phyloP scores from a whole-genome alignment of 2,888 invertebrate species.

The Oxycera nigricornis region DNA sequence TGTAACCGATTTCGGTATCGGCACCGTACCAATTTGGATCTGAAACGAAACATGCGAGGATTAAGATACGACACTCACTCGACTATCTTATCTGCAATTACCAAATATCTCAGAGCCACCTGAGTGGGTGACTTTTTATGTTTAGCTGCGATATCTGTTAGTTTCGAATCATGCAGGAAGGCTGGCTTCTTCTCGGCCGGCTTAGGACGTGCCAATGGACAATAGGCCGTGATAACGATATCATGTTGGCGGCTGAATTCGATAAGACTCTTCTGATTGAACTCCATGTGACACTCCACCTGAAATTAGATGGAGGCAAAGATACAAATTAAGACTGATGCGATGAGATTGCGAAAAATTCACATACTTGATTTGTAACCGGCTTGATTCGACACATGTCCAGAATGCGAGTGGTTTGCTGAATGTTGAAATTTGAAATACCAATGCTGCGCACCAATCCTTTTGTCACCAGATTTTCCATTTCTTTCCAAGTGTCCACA shows the following conservation, averaged over 20 bases:
- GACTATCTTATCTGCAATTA: background rate
- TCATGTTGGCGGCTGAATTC: conserved; percentile 67
- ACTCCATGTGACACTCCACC: conserved; percentile 67
- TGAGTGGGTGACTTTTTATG: conserved; percentile 72
- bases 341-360: background rate
- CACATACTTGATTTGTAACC: conserved; percentile 66
- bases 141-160: conserved; percentile 66
- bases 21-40: conserved; percentile 62
- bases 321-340: background rate
- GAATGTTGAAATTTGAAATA: conserved; percentile 84
- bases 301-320: conserved; percentile 15
- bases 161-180: conserved; percentile 64
- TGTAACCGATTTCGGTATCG: conserved; percentile 65
- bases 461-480: conserved; percentile 77
- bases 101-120: conserved; percentile 53
- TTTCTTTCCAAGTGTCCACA: conserved; percentile 78
- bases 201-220: conserved; percentile 74
- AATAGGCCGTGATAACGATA: conserved; percentile 75
- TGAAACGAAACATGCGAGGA: conserved; percentile 62
- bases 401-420: conserved; percentile 75
- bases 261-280: conserved; percentile 74
- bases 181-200: conserved; percentile 61
- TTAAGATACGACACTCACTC: conserved; percentile 49
- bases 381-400: conserved; percentile 71
- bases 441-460: conserved; percentile 82